Base-by-base conservation (phyloP, 2,113 vertebrate genomes). In the Burhinus oedicnemus region DNA sequence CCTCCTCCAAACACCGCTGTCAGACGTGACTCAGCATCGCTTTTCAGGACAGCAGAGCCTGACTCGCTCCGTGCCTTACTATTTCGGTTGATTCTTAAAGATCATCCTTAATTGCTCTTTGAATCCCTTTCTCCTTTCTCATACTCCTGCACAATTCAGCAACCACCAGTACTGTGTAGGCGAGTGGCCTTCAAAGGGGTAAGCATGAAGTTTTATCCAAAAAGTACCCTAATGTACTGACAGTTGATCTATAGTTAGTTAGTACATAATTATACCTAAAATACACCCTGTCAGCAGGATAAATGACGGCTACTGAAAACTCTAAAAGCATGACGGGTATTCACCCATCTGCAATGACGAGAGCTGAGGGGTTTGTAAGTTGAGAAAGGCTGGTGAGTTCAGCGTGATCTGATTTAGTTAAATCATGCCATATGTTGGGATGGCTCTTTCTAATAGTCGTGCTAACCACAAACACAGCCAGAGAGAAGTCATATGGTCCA, bases 181-280 rank as follows among this genome's bases (percentile, higher is more conserved):
- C 77, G 69, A 97, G 68, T 89, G 90, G 96, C 93, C 94, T 96
- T 97, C 70, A 49, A 81, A 93, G 62, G 70, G 76, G 92, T 96
- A 94, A 96, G 88, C 92, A 72, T 87, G 86, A 95, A 97, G 96
- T 93, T 96, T 93, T 85, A 94, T 94, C 95, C 96, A 91, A 90
- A 95, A 97, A 95, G 94, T 93, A 91, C 93, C 93, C 91, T 95
- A 87, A 71, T 84, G 83, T 83, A 84, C 62, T 62, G 95, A 97
- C 95, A 96, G 96, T 96, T 91, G 96, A 96, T 96, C 96, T 96
- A 96, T 97, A 95, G 96, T 96, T 96, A 97, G 95, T 97, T 96
- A 97, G 95, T 96, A 96, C 96, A 96, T 96, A 97, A 97, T 96
- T 95, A 96, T 96, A 96, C 87, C 92, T 95, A 97, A 97, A 96